Conservation (phyloP, 64 coral and sea anemone genomes). For the Cladopsammia gracilis region DNA sequence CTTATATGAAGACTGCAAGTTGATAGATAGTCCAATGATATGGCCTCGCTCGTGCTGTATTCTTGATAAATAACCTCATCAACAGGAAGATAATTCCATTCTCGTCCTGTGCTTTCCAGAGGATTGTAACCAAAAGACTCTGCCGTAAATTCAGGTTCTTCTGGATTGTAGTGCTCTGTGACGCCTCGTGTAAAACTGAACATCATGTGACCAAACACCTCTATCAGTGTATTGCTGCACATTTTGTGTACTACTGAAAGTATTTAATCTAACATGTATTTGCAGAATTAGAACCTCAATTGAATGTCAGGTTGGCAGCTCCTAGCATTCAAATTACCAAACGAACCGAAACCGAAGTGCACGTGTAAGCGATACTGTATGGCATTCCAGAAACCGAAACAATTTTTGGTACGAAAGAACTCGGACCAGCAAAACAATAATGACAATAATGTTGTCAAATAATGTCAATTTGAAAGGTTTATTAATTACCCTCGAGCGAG, state of each 20-base stretch:
- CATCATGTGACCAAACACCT: background rate
- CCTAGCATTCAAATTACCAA: too few species aligned
- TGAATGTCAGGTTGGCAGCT: too few species aligned
- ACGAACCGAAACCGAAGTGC: too few species aligned
- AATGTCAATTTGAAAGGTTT: too few species aligned
- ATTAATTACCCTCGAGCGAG: too few species aligned
- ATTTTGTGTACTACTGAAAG: background rate
- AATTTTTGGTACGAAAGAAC: too few species aligned
- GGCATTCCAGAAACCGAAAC: too few species aligned
- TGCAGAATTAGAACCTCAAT: too few species aligned
- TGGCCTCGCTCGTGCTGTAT: background rate
- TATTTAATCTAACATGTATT: too few species aligned
- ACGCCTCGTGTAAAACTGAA: background rate
- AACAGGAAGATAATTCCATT: background rate
- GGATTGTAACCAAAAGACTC: constrained; percentile 1
- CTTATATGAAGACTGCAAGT: background rate
- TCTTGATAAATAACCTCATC: constrained; percentile 30
- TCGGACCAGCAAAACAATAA: too few species aligned
- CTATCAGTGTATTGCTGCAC: background rate
- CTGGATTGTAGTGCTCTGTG: background rate
- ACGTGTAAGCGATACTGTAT: too few species aligned
- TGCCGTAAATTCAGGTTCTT: background rate
- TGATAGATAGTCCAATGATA: background rate
- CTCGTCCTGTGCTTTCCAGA: background rate
- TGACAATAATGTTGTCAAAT: too few species aligned